These are phyloP conservation scores for Orthosia cruda DNA, from an alignment of 2,888 invertebrate genomes.

Conservation along the genomic window DNA sequence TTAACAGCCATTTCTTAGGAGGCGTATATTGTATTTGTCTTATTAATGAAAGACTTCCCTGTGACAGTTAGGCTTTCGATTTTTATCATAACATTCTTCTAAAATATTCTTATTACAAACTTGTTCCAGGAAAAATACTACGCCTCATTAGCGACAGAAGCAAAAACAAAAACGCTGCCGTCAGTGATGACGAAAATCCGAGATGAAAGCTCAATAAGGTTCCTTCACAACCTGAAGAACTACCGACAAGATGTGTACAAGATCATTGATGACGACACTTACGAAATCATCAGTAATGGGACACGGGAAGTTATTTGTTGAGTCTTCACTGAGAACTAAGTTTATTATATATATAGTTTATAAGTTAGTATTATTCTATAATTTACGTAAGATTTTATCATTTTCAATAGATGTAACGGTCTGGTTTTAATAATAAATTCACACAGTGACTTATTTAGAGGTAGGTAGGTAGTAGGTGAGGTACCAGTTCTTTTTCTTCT, in stretches of 20 bases:
- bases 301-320: slow-evolving; percentile 87
- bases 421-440: slow-evolving; percentile 24
- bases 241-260: slow-evolving; percentile 93
- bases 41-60: neutral
- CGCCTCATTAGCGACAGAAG: slow-evolving; percentile 93
- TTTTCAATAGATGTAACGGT: slow-evolving; percentile 23
- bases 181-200: slow-evolving; percentile 94
- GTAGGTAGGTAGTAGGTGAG: neutral
- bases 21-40: neutral
- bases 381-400: slow-evolving; percentile 47
- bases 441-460: neutral
- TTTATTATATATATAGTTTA: slow-evolving; percentile 4
- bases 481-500: slow-evolving; percentile 18
- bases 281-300: slow-evolving; percentile 88
- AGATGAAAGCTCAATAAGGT: slow-evolving; percentile 92
- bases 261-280: slow-evolving; percentile 93
- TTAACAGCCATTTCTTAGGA: neutral
- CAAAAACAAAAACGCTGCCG: slow-evolving; percentile 92
- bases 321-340: slow-evolving; percentile 68
- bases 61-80: neutral
- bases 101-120: slow-evolving; percentile 12
- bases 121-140: slow-evolving; percentile 93
- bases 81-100: neutral
- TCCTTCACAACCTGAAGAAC: slow-evolving; percentile 93
- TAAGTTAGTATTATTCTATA: slow-evolving; percentile 56